Evolutionary conservation across 2,888 invertebrate genomes (phyloP).

Genomic region (Alentia gelatinosa): DNA sequence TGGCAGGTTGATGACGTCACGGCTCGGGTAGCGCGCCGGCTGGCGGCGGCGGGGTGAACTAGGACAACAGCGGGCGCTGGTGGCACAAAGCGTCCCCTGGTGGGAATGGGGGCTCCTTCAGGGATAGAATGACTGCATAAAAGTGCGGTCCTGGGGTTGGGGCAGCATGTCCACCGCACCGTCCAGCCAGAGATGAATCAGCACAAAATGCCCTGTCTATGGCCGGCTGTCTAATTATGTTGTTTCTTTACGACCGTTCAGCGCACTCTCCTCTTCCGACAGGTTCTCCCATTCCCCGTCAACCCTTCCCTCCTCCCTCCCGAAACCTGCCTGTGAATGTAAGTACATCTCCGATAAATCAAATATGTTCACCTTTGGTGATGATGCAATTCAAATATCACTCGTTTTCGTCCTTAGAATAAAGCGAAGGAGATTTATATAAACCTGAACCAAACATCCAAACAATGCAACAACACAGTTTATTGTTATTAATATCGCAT

Average conservation of each 20-base stretch:
- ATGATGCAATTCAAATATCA: no score
- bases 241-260: neutral
- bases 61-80: neutral
- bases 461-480: no score
- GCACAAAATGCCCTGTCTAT: neutral
- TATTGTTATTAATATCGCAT: no score
- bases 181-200: neutral
- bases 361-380: no score
- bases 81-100: neutral
- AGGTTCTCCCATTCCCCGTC: neutral
- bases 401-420: no score
- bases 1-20: neutral
- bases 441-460: no score
- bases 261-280: neutral
- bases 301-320: no score
- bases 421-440: no score
- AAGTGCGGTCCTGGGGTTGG: neutral
- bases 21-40: neutral
- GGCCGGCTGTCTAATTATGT: slow-evolving; percentile 22
- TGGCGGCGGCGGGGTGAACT: neutral
- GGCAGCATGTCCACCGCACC: neutral
- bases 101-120: neutral
- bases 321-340: no score
- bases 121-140: neutral
- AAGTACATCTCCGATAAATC: no score